Evolutionary conservation across 2,888 invertebrate species (phyloP), one percentile per base, ranked within the genome.

Genomic region (Arrhopalites spinosus): DNA sequence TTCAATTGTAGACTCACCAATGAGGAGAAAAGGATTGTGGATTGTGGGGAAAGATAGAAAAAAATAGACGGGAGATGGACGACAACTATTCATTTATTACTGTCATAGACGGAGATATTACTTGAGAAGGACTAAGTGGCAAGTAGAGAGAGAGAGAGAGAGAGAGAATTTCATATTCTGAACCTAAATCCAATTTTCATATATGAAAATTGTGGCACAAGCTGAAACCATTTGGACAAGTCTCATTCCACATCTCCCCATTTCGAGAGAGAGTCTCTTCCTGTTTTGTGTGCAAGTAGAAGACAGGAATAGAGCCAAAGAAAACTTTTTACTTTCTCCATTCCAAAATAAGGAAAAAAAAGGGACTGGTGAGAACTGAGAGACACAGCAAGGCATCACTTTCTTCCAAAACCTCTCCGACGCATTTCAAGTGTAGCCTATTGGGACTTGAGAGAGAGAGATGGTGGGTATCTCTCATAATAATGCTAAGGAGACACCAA

Each of bases 21-120:
- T n/a, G n/a, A n/a, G n/a, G n/a, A n/a, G n/a, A n/a, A n/a, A n/a
- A n/a, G n/a, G n/a, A n/a, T 5, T 25, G 50, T 20, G 50, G 7
- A 50, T n/a, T 59, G 13, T 1, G 25, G 25, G 36, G 30, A 61
- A 36, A 43, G 27, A 64, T 7, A n/a, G 66, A 43, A 23, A 45
- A 23, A 66, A 45, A 71, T 36, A 7, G 36, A 36, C 11, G 36
- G 20, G 43, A 71, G 43, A 71, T 29, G 20, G 71, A 59, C 59
- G 71, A 71, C 71, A 71, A 59, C 15, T 11, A 23, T 53, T 59
- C 71, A 71, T 71, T 71, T 71, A 71, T 71, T 59, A 59, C 71
- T 71, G 71, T 71, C 71, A 71, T 71, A 71, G n/a, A 25, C 45
- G 47, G 67, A 25, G 71, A 71, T 71, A 71, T 71, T 71, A 59